Base-by-base conservation (phyloP, 2,888 invertebrate genomes). In the Bursaphelenchus okinawaensis region DNA sequence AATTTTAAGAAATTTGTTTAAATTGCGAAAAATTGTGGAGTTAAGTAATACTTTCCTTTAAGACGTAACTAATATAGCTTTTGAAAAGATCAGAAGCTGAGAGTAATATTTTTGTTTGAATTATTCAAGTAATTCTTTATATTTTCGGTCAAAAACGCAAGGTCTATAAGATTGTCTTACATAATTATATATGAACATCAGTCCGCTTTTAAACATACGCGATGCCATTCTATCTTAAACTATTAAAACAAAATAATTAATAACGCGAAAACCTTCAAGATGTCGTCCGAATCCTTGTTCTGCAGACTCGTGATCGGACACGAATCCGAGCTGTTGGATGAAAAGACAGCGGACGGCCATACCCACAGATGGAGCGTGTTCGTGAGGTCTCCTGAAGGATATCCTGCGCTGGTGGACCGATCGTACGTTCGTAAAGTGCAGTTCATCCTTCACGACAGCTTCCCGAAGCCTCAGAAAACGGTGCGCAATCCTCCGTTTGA, bases 401-500 rank as follows among this genome's bases (percentile, higher is more conserved):
- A 24, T 9, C 56, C 59, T 7, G 58, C 60, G 23, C 69, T 65
- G 55, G 62, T 63, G 9, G 70, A 70, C 50, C 57, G 70, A n/a
- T 52, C 29, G 26, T 73, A 72, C 55, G 63, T 70, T n/a, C 40
- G 57, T 27, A 68, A 67, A 31, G 74, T 71, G 16, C 54, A 55
- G 7, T 71, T 74, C 40, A 19, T 50, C 16, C 56, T 71, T 16
- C 71, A 71, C 31, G 62, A 58, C 24, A 68, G 61, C 28, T 71
- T 71, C 51, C 50, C 26, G n/a, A 72, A 72, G 20, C 70, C 68
- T 8, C 62, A 40, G 12, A 59, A 72, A n/a, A 52, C 52, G 4
- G 29, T 70, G 7, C 60, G 28, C 51, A 40, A 71, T 55, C 70
- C 70, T 3, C 70, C 70, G 22, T 70, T 70, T 54, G 68, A 69